Base-by-base conservation (phyloP, 2,113 vertebrate genomes). In the Elachura formosa region DNA sequence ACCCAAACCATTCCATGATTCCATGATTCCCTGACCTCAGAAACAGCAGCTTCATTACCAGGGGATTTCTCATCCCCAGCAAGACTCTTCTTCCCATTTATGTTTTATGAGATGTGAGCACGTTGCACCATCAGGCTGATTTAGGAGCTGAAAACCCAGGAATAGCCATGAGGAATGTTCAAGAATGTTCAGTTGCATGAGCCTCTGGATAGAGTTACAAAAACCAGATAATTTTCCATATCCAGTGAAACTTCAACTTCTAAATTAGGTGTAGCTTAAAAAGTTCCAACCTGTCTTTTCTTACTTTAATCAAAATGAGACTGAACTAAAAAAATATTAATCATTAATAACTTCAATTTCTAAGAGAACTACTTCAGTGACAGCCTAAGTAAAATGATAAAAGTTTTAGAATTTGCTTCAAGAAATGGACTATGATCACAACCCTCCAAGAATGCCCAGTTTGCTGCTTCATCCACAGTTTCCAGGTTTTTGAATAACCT, bases 91-190 rank as follows among this genome's bases (percentile, higher is more conserved):
- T 81, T 64, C 36, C 21, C 38, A 15, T 6, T 33, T 45, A 36
- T 0, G 1, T 4, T 38, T 9, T 18, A 24, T 45, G 36, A 68
- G 7, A 54, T 46, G 41, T 15, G 21, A 12, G 4, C 26, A 23
- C 3, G 0, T 40, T 64, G 23, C 16, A 43, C 19, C 8, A 3
- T 6, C 38, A 52, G 62, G 49, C 0, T 46, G 34, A 59, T 52
- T 45, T 2, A 1, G 40, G 29, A 90, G 20, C 11, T 45, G 29
- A 66, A 90, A 85, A 1, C 6, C 4, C 31, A 58, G 3, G 19
- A 63, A 45, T 0, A 33, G 15, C 41, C 56, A 33, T 9, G 18
- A 28, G 10, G 38, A 67, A 24, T 45, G 33, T 56, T 40, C 36
- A 82, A 34, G 4, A 18, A 48, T 12, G 8, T 26, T 46, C 71